These are phyloP conservation scores for Xestoiulus laeticollis DNA, from an alignment of 2,888 invertebrate species.

Conservation along the genomic window DNA sequence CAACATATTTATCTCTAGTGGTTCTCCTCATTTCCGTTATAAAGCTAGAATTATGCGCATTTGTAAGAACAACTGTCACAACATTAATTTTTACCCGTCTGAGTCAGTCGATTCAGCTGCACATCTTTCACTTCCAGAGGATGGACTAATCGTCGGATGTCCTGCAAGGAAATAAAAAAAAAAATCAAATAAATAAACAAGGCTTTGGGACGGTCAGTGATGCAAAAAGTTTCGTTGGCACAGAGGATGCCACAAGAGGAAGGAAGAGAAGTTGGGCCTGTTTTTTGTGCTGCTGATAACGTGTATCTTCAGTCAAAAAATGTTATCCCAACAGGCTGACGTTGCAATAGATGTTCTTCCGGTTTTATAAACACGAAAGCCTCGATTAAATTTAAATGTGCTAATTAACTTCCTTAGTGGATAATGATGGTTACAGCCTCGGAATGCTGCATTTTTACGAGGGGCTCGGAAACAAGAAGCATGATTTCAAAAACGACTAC, in stretches of 20 bases:
- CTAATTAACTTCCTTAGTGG: not conserved
- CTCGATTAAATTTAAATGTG: not conserved
- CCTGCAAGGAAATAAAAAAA: slow-evolving; percentile 47
- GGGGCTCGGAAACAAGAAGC: not conserved
- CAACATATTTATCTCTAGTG: slow-evolving; percentile 3
- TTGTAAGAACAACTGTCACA: too few relatives aligned
- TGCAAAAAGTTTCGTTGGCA: too few relatives aligned
- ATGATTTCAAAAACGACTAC: not conserved
- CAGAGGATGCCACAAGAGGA: too few relatives aligned
- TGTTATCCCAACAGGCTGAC: not conserved
- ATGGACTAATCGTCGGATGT: slow-evolving; percentile 44
- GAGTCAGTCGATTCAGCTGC: slow-evolving; percentile 48
- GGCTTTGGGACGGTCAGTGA: not conserved
- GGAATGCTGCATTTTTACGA: not conserved
- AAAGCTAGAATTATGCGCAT: not conserved
- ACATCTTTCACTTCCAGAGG: slow-evolving; percentile 45
- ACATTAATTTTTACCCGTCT: slow-evolving; percentile 49
- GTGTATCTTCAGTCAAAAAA: not conserved
- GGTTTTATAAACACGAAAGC: not conserved
- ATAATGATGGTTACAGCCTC: not conserved
- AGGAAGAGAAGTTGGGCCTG: not conserved
- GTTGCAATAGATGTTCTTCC: not conserved
- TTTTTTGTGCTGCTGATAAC: not conserved
- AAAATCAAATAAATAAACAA: not conserved
- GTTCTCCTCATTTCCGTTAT: not conserved